A percentile compares a stretch with the other conserved stretches of the same genome.
phyloP scores from a whole-genome alignment of 2,797 vertebrate genomes.

The Gymnopithys bicolor region DNA sequence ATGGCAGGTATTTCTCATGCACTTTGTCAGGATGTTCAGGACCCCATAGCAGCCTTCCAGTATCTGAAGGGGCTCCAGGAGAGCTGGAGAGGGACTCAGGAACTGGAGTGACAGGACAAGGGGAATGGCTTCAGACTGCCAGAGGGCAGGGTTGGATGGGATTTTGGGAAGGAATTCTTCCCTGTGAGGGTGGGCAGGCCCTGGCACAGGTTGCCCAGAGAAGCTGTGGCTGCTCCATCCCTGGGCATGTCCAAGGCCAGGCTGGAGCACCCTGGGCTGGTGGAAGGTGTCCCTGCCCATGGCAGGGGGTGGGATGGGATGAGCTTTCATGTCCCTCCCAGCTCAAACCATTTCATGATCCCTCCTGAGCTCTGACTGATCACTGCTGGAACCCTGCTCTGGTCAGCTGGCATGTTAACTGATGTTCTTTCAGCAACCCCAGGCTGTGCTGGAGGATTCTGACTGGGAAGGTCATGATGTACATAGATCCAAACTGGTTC shows the following conservation, averaged over 20 bases:
- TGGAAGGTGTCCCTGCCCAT: background rate
- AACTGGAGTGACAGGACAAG: background rate
- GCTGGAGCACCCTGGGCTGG: rapidly evolving
- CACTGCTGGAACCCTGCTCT: background rate
- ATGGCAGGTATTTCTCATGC: background rate
- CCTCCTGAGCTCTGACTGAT: background rate
- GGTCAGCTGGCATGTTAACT: background rate
- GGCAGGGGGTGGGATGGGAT: background rate
- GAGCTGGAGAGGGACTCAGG: background rate
- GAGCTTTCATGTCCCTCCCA: background rate
- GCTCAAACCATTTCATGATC: background rate
- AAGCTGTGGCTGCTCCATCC: background rate
- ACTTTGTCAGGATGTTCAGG: background rate
- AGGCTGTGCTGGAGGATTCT: background rate
- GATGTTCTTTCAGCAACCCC: background rate
- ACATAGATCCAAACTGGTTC: background rate
- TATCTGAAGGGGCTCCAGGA: background rate
- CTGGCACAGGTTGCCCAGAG: background rate
- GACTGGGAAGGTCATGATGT: background rate
- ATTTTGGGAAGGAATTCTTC: background rate
- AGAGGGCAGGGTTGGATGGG: background rate
- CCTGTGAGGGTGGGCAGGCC: background rate
- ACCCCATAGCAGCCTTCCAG: background rate
- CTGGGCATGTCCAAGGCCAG: background rate
- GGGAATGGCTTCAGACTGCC: background rate